phyloP scores from a whole-genome alignment of 2,888 invertebrate genomes.

The Epinotia demarniana region DNA sequence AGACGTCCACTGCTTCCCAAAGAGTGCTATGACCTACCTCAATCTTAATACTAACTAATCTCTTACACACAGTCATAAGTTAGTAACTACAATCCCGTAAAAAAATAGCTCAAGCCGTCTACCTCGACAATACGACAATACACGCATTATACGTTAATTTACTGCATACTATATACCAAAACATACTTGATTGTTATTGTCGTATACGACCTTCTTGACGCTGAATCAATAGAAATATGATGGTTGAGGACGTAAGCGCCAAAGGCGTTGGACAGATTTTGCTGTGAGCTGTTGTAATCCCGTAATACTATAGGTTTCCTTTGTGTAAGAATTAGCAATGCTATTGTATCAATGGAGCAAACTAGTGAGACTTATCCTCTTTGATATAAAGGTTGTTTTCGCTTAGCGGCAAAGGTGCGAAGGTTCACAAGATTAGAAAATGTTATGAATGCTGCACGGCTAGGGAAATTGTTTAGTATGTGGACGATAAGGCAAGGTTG shows the following conservation, averaged over 20 bases:
- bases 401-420: neutral
- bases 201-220: neutral
- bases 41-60: neutral
- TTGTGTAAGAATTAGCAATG: constrained; percentile 21
- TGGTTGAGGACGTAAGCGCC: neutral
- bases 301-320: constrained; percentile 12
- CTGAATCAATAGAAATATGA: neutral
- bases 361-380: neutral
- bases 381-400: neutral
- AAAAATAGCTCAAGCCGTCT: neutral
- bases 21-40: neutral
- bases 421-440: constrained; percentile 18
- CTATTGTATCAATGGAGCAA: neutral
- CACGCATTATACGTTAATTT: constrained; percentile 10
- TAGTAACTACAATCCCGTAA: neutral
- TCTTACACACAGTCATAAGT: neutral
- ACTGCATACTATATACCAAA: constrained; percentile 1
- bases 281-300: constrained; percentile 22
- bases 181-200: neutral
- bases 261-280: neutral
- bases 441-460: constrained; percentile 3
- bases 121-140: constrained; percentile 11
- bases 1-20: too few species aligned
- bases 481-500: constrained; percentile 4
- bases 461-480: constrained; percentile 25